Conservation (phyloP, 2,113 vertebrate genomes). For the Anser brachyrhynchus region DNA sequence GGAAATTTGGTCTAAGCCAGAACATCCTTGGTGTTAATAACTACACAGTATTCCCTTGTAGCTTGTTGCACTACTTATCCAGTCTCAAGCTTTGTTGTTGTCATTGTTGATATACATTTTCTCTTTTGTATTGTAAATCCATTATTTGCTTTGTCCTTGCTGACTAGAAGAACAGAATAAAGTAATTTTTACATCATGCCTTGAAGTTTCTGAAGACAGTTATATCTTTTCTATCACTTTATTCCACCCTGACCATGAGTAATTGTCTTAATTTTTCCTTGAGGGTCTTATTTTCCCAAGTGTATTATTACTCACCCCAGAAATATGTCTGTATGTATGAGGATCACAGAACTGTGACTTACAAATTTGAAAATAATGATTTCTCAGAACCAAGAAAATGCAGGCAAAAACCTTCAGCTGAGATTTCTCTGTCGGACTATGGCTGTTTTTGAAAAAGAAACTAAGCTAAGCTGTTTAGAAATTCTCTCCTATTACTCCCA, state of each 20-base stretch:
- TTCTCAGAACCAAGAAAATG: background rate
- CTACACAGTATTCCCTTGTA: background rate
- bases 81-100: background rate
- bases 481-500: background rate
- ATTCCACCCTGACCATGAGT: background rate
- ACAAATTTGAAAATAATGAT: background rate
- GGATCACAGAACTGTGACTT: background rate
- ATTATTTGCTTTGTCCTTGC: constrained; percentile 19
- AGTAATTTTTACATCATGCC: background rate
- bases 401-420: background rate
- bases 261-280: constrained; percentile 34
- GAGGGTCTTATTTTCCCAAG: constrained; percentile 5
- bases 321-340: background rate
- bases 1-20: background rate
- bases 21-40: background rate
- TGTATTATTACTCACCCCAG: constrained; percentile 3
- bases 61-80: background rate
- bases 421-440: background rate
- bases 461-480: background rate
- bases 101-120: background rate
- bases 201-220: constrained; percentile 1
- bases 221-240: background rate
- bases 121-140: background rate
- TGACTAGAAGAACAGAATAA: background rate
- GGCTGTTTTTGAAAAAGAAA: background rate